Percentiles rank a stretch among this genome's conserved stretches.
Evolutionary conservation across 2,797 vertebrate species (phyloP).

Genomic region (Odontamblyopus lacepedii): DNA sequence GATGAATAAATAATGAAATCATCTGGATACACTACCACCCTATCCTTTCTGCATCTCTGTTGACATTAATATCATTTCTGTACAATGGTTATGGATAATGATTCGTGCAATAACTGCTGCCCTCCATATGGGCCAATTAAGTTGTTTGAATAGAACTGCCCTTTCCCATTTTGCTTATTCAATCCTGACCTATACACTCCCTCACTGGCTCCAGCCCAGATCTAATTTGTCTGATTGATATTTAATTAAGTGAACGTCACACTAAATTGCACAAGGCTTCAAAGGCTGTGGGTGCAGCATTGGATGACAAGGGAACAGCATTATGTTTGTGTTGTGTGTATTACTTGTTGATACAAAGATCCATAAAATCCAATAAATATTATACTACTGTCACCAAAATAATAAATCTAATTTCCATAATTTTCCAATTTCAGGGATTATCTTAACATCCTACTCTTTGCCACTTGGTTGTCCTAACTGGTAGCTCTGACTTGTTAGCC

Average conservation of each 20-base stretch:
- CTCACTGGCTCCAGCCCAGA: conserved; percentile 46
- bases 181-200: conserved; percentile 48
- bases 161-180: conserved; percentile 64
- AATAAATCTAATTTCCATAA: background rate
- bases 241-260: conserved; percentile 50
- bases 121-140: conserved; percentile 56
- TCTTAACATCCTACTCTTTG: background rate
- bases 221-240: conserved; percentile 62
- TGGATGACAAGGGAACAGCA: background rate
- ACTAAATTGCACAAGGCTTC: conserved; percentile 23
- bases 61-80: conserved; percentile 33
- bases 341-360: background rate
- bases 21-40: background rate
- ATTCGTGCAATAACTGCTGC: conserved; percentile 29
- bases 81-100: conserved; percentile 4
- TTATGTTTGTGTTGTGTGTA: background rate
- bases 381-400: background rate
- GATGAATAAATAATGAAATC: background rate
- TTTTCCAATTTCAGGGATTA: background rate
- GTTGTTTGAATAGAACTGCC: conserved; percentile 58
- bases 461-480: too few relatives aligned
- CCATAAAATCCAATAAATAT: background rate
- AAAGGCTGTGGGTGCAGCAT: conserved; percentile 7
- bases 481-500: too few relatives aligned
- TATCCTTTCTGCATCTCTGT: conserved; percentile 10